These are phyloP conservation scores for Hippoglossus hippoglossus DNA, from an alignment of 2,797 vertebrate genomes.

Conservation along the genomic window DNA sequence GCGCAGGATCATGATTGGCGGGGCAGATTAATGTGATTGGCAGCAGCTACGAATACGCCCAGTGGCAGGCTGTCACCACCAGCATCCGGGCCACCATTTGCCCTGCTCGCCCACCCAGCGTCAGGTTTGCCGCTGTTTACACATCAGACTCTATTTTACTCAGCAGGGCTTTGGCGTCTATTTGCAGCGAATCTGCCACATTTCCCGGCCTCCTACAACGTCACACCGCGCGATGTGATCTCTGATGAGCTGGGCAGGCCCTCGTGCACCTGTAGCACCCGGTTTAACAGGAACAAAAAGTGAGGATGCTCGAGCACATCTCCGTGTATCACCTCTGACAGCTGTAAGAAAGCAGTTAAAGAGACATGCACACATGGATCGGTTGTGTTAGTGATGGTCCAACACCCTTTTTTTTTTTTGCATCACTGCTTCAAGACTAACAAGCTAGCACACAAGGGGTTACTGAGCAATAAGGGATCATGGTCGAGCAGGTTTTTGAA, in stretches of 20 bases:
- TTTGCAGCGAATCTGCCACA: conserved; percentile 34
- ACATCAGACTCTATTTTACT: conserved; percentile 64
- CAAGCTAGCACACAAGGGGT: conserved; percentile 55
- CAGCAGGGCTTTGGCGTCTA: conserved; percentile 42
- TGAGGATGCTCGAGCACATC: conserved; percentile 16
- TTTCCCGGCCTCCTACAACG: conserved; percentile 21
- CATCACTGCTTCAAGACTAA: conserved; percentile 46
- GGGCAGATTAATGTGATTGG: conserved; percentile 67
- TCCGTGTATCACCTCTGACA: conserved; percentile 31
- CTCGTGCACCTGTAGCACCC: conserved; percentile 43
- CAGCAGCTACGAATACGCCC: conserved; percentile 72
- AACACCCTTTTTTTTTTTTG: conserved; percentile 7
- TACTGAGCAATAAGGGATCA: conserved; percentile 71
- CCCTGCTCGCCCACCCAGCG: conserved; percentile 52
- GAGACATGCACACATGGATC: conserved; percentile 50
- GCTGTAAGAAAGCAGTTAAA: conserved; percentile 33
- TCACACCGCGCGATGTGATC: conserved; percentile 2
- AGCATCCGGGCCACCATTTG: conserved; percentile 56
- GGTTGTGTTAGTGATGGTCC: conserved; percentile 20
- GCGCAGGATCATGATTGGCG: conserved; percentile 59
- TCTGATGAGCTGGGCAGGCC: not conserved
- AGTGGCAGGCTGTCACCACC: conserved; percentile 57
- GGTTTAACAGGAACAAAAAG: conserved; percentile 17
- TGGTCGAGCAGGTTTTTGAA: conserved; percentile 87
- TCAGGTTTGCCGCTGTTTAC: conserved; percentile 63